These are phyloP conservation scores for Cephus runcator DNA, from an alignment of 2,888 invertebrate genomes.

Conservation along the genomic window DNA sequence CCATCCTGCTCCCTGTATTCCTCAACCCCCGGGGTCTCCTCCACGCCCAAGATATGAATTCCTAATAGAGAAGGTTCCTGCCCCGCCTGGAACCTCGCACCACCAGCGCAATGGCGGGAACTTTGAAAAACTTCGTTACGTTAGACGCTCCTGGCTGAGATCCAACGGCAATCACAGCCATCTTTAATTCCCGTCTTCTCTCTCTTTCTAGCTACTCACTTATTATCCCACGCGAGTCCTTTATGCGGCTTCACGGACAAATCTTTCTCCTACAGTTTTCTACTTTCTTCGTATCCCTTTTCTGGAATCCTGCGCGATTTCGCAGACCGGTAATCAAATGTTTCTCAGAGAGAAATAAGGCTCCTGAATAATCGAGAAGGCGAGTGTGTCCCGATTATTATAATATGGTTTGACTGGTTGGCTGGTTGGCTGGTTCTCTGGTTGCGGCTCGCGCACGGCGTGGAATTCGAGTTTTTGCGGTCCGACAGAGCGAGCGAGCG, in stretches of 20 bases:
- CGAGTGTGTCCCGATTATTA: background rate
- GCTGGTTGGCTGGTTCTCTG: background rate
- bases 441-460: background rate
- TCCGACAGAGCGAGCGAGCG: background rate
- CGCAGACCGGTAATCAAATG: background rate
- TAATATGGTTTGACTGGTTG: background rate
- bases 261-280: constrained; percentile 7
- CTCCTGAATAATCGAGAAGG: background rate
- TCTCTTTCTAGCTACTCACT: constrained; percentile 48
- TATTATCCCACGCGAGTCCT: constrained; percentile 11
- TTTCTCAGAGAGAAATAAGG: background rate
- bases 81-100: constrained; percentile 15
- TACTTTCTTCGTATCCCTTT: constrained; percentile 11
- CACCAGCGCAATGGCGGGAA: constrained; percentile 24
- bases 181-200: constrained; percentile 53
- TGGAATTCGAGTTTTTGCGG: constrained; percentile 6
- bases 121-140: constrained; percentile 52
- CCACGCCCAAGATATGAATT: constrained; percentile 56
- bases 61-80: constrained; percentile 48
- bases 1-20: constrained; percentile 21
- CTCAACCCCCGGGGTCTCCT: constrained; percentile 23
- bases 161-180: constrained; percentile 55
- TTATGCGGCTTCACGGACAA: constrained; percentile 32
- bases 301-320: constrained; percentile 1
- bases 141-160: constrained; percentile 45